Conservation (phyloP, 92 coral and sea anemone genomes). For the Nematostella vectensis region DNA sequence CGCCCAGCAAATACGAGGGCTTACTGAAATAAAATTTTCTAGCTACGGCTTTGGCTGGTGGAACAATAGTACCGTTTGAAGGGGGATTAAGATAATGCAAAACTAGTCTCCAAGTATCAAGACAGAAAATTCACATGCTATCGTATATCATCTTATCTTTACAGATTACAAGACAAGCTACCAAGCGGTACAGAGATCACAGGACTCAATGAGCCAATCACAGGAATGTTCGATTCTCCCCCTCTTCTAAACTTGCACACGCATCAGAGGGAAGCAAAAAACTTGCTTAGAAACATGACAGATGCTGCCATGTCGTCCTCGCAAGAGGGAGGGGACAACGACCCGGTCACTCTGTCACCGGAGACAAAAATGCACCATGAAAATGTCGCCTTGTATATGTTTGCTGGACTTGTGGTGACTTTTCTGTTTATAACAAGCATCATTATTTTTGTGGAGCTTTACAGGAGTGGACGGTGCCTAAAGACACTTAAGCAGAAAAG, state of each 20-base stretch:
- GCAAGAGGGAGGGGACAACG: conserved; percentile 25
- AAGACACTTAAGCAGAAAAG: conserved; percentile 36
- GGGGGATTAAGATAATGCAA: no score
- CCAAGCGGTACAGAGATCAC: not conserved
- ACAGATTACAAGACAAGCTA: no score
- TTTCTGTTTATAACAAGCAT: conserved; percentile 81
- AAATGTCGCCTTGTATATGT: conserved; percentile 93
- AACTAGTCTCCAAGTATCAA: not conserved
- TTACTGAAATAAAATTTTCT: no score
- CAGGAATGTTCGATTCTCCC: conserved; percentile 27
- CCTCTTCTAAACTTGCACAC: conserved; percentile 21
- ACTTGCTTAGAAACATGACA: conserved; percentile 38
- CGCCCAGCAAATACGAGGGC: no score
- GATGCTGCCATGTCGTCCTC: conserved; percentile 39
- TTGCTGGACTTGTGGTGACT: conserved; percentile 92
- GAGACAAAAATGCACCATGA: conserved; percentile 82
- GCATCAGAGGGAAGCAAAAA: conserved; percentile 24
- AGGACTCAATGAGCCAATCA: conserved; percentile 26
- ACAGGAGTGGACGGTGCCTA: conserved; percentile 78
- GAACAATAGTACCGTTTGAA: no score
- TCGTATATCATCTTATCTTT: no score
- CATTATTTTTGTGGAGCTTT: conserved; percentile 80
- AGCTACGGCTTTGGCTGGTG: no score
- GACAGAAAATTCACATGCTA: no score
- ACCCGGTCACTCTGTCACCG: conserved; percentile 45